A percentile compares a stretch with the other conserved stretches of the same genome.
phyloP scores from a whole-genome alignment of 2,113 vertebrate genomes.

The Tupaia chinensis region DNA sequence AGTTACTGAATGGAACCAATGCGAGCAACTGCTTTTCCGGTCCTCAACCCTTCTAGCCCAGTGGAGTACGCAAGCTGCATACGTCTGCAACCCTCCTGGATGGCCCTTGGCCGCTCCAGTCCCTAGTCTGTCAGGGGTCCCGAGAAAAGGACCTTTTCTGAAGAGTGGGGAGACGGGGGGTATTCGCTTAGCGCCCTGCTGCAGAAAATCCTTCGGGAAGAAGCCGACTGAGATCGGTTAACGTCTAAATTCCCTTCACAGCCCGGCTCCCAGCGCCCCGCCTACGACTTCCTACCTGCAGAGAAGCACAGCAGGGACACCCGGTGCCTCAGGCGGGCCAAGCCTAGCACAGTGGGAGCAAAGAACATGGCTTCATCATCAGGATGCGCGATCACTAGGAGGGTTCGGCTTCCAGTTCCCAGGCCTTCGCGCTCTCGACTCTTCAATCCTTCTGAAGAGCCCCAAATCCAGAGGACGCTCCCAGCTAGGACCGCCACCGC shows the following conservation, averaged over 20 bases:
- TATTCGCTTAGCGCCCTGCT: neutral
- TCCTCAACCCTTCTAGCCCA: neutral
- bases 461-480: conserved; percentile 54
- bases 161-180: neutral
- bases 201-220: neutral
- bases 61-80: neutral
- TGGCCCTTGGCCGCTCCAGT: neutral
- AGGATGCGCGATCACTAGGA: conserved; percentile 95
- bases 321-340: conserved; percentile 85
- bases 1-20: neutral
- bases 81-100: neutral
- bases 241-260: neutral
- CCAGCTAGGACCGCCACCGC: neutral
- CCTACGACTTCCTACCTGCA: conserved; percentile 90
- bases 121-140: neutral
- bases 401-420: conserved; percentile 57
- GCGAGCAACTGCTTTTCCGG: neutral
- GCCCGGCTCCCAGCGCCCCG: neutral
- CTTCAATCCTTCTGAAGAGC: neutral
- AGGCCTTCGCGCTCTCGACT: neutral
- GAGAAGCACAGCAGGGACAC: conserved; percentile 94
- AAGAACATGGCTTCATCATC: conserved; percentile 99
- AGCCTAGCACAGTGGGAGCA: conserved; percentile 91
- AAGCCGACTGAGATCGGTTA: neutral
- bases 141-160: neutral